These are phyloP conservation scores for Dyspetes luteomarginatus DNA, from an alignment of 2,888 invertebrate genomes.

Conservation along the genomic window DNA sequence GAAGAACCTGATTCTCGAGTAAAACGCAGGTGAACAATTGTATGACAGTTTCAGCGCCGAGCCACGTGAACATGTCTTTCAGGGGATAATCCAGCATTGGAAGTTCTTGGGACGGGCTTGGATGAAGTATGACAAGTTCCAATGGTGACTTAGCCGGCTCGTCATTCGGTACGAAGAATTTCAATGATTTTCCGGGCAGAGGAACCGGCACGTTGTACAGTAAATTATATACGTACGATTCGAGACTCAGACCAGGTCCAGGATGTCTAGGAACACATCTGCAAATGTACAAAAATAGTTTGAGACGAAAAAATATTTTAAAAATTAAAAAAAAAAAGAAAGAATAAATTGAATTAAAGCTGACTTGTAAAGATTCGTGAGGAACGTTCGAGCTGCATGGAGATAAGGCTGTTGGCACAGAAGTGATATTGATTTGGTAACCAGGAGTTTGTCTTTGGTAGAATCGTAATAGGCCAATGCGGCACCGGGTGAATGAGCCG, in stretches of 20 bases:
- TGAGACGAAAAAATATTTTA: constrained; percentile 71
- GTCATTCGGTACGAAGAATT: constrained; percentile 81
- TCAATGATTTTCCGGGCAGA: constrained; percentile 93
- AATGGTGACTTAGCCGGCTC: constrained; percentile 81
- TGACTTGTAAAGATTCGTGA: constrained; percentile 94
- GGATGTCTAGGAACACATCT: constrained; percentile 92
- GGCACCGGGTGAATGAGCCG: constrained; percentile 90
- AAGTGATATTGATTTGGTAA: constrained; percentile 97
- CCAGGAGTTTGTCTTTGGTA: constrained; percentile 96
- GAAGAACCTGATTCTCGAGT: constrained; percentile 97
- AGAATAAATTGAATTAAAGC: too few species aligned
- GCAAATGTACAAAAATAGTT: constrained; percentile 59
- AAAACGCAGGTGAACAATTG: constrained; percentile 97
- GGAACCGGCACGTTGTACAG: constrained; percentile 97
- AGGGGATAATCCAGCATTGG: constrained; percentile 97
- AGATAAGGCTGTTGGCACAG: constrained; percentile 96
- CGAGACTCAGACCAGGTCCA: constrained; percentile 91
- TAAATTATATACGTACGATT: constrained; percentile 97
- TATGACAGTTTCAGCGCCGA: constrained; percentile 96
- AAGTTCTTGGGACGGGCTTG: constrained; percentile 91
- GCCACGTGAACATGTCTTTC: constrained; percentile 92
- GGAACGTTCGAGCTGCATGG: constrained; percentile 92
- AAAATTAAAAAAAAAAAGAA: too few species aligned
- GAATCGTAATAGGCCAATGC: constrained; percentile 96
- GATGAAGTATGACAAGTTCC: constrained; percentile 89